Conservation (phyloP, 2,888 invertebrate genomes). For the Torymus texanus region DNA sequence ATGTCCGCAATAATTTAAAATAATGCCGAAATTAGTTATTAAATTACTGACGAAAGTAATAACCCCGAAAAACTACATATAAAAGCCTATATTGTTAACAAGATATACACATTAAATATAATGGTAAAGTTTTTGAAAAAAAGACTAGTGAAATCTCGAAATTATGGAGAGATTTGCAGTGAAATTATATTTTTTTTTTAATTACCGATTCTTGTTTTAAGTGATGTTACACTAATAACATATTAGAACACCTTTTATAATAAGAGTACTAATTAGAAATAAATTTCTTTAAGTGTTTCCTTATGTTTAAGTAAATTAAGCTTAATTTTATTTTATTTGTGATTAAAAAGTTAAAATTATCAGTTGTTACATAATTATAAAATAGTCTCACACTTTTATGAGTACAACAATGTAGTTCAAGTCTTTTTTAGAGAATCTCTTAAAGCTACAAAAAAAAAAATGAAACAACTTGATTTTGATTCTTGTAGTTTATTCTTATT, state of each 20-base stretch:
- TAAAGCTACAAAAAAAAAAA: too few species aligned
- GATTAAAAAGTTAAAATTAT: background rate
- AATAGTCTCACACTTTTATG: background rate
- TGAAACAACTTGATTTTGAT: too few species aligned
- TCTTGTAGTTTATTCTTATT: too few species aligned
- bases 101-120: conserved; percentile 18
- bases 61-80: conserved; percentile 1
- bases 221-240: background rate
- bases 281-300: conserved; percentile 22
- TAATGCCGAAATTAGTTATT: conserved; percentile 9
- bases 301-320: conserved; percentile 17
- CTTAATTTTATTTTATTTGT: background rate
- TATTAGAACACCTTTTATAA: conserved; percentile 9
- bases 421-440: too few species aligned
- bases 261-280: conserved; percentile 39
- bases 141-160: conserved; percentile 21
- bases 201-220: conserved; percentile 1
- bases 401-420: too few species aligned
- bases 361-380: background rate
- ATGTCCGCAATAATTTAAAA: conserved; percentile 13
- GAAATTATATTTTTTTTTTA: conserved; percentile 25
- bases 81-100: background rate
- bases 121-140: conserved; percentile 7
- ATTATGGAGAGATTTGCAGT: conserved; percentile 45
- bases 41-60: conserved; percentile 16